Conservation (phyloP, 2,113 vertebrate genomes). For the Rafetus swinhoei region DNA sequence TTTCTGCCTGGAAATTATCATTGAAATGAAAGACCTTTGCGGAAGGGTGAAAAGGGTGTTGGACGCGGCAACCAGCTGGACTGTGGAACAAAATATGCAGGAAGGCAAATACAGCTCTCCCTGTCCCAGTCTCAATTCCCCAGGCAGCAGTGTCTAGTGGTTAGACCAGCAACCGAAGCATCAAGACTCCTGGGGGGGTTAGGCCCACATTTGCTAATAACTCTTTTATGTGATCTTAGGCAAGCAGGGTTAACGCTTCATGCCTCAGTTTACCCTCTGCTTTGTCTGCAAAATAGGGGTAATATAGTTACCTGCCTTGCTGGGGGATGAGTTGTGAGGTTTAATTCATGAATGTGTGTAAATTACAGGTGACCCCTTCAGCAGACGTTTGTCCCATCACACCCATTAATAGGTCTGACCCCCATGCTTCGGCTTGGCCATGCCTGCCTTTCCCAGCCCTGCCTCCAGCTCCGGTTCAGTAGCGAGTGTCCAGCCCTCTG, state of each 20-base stretch:
- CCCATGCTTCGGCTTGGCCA: too few species aligned
- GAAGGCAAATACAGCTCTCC: neutral
- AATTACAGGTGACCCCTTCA: rapidly evolving
- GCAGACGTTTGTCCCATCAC: rapidly evolving
- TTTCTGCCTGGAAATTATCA: neutral
- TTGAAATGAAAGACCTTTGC: neutral
- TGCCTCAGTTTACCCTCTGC: neutral
- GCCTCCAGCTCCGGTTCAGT: rapidly evolving
- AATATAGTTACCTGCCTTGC: rapidly evolving
- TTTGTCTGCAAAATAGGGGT: neutral
- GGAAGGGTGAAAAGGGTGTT: neutral
- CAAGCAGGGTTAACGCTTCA: rapidly evolving
- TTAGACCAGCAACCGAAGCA: neutral
- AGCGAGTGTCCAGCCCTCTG: too few species aligned
- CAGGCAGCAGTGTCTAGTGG: neutral
- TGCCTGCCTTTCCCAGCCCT: too few species aligned
- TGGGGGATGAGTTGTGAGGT: rapidly evolving
- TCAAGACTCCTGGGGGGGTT: rapidly evolving
- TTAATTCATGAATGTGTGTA: neutral
- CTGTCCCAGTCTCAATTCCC: neutral
- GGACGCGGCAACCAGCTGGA: neutral
- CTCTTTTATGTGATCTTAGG: neutral
- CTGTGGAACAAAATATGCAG: neutral
- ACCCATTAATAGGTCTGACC: rapidly evolving
- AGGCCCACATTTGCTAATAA: rapidly evolving